phyloP scores from a whole-genome alignment of 2,797 vertebrate species.

The Cheirogaleus major region DNA sequence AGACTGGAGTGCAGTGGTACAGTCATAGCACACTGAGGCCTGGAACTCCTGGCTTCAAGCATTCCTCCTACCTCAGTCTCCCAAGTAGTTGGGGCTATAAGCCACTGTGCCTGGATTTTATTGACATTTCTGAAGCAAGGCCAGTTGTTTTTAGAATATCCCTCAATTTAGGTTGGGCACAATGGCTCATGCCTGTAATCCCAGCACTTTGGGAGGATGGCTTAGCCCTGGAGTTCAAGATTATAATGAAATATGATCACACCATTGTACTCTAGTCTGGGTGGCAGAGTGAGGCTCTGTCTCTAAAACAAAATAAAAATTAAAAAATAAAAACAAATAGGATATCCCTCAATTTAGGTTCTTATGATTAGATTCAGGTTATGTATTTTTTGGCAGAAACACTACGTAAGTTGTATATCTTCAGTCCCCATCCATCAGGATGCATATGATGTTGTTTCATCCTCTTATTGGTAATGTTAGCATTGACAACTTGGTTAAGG shows the following conservation, averaged over 20 bases:
- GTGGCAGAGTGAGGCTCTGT: neutral
- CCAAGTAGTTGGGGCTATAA: neutral
- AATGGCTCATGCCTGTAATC: neutral
- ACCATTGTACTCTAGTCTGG: neutral
- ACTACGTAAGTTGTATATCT: neutral
- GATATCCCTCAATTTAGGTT: neutral
- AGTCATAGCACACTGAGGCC: neutral
- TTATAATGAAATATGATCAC: neutral
- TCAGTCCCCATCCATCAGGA: neutral
- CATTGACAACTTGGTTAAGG: neutral
- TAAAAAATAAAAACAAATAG: neutral
- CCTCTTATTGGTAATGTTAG: neutral
- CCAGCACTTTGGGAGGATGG: neutral
- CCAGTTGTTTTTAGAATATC: neutral
- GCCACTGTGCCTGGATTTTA: neutral
- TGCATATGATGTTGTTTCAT: neutral
- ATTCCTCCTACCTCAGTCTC: neutral
- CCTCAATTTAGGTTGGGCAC: neutral
- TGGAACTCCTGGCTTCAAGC: neutral
- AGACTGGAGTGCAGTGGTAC: neutral
- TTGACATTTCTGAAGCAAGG: slow-evolving; percentile 13
- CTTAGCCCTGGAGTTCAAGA: neutral
- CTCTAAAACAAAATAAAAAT: neutral
- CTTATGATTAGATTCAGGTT: neutral
- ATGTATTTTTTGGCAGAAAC: neutral